phyloP scores from a whole-genome alignment of 35 echinoderm and acorn worm genomes.

The Heliocidaris erythrogramma region DNA sequence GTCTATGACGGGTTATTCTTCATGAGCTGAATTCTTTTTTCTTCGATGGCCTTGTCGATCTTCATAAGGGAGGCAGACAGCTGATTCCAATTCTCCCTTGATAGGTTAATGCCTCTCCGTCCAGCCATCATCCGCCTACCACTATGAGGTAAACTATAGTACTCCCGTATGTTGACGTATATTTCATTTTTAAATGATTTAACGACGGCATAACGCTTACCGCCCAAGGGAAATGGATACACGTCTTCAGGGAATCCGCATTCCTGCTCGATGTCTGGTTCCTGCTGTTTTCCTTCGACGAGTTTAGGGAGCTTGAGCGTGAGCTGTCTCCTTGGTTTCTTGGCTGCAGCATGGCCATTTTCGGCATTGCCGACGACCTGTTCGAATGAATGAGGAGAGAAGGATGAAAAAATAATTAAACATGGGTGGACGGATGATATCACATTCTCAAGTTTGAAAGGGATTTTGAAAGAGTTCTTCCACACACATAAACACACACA shows the following conservation, averaged over 20 bases:
- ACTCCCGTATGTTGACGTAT: not conserved
- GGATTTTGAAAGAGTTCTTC: not conserved
- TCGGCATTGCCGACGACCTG: not conserved
- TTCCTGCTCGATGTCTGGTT: not conserved
- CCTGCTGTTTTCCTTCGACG: not conserved
- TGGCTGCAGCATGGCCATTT: no score
- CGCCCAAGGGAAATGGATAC: not conserved
- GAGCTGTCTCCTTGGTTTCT: not conserved
- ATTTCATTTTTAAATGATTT: not conserved
- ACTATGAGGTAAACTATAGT: not conserved
- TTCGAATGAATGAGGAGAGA: not conserved
- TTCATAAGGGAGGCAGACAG: not conserved
- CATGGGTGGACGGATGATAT: not conserved
- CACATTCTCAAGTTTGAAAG: not conserved
- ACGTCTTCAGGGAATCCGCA: not conserved
- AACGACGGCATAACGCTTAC: constrained; percentile 1
- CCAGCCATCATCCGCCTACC: not conserved
- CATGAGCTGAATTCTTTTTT: not conserved
- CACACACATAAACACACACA: not conserved
- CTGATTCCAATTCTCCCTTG: not conserved
- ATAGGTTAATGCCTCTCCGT: not conserved
- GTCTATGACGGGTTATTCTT: not conserved
- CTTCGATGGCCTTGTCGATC: not conserved
- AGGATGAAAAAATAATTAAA: not conserved
- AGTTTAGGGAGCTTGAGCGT: not conserved